Base-by-base conservation (phyloP, 2,888 invertebrate genomes). In the Nomada fabriciana region DNA sequence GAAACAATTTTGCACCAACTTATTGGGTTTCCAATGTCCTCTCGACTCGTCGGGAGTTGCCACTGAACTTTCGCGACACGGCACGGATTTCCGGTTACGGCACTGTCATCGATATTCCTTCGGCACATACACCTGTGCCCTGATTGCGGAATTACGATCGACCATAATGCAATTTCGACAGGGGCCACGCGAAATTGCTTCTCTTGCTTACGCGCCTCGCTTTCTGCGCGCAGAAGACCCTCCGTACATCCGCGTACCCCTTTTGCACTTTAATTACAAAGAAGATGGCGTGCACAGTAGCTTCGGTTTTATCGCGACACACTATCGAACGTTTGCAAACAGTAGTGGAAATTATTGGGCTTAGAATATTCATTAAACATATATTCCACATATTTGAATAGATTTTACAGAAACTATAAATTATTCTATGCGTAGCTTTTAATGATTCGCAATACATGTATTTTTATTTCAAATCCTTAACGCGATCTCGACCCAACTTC, bases 71-170 rank as follows among this genome's bases (percentile, higher is more conserved):
- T 15, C 15, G 15, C 18, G 5, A 10, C 11, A 50, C 11, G 43
- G 7, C 43, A 13, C 36, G 18, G 50, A 65, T 61, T 78, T 57
- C 80, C 63, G 67, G 60, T 57, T 81, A 65, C 88, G 80, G 68
- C 78, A 25, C 75, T 76, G 83, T 83, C 84, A 89, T 87, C 88
- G 89, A 89, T 89, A 89, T 88, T 86, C 88, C 67, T 63, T 29
- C 63, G 82, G 71, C 86, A 75, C 74, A 79, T 76, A 82, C 92
- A 92, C 91, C 92, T 92, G 92, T 82, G 90, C 53, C 88, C 88
- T 85, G 90, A 92, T 92, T 91, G 91, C 87, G 76, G 88, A 91
- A 91, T 91, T 91, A 91, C 88, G 86, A 89, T 83, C 83, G 85
- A 75, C 88, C 86, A 76, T 89, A 89, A 91, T 80, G 80, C 86